These are phyloP conservation scores for Staurois parvus DNA, from an alignment of 2,797 vertebrate genomes.

Conservation along the genomic window DNA sequence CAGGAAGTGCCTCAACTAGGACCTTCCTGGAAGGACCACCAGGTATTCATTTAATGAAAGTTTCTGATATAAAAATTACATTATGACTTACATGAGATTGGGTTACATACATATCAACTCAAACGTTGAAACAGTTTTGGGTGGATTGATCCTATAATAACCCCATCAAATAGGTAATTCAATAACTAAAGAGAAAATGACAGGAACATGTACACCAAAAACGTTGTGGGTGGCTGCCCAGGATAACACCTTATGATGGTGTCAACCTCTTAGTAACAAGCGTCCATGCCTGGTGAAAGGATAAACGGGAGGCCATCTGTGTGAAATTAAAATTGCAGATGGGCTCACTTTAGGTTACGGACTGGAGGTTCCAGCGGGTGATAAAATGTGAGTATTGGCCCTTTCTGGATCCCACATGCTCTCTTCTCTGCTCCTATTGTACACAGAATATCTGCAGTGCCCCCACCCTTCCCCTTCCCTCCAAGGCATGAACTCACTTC, in stretches of 20 bases:
- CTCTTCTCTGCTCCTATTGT: slow-evolving; percentile 21
- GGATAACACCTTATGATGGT: neutral
- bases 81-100: too few species aligned
- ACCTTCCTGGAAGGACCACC: too few species aligned
- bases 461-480: slow-evolving; percentile 30
- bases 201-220: too few species aligned
- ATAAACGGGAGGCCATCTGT: neutral
- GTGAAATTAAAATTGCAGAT: slow-evolving; percentile 31
- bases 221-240: too few species aligned
- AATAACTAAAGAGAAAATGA: too few species aligned
- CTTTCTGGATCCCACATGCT: neutral
- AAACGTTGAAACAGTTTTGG: too few species aligned
- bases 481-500: slow-evolving; percentile 13
- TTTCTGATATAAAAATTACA: too few species aligned
- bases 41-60: too few species aligned
- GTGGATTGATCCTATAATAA: too few species aligned
- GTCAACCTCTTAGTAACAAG: neutral
- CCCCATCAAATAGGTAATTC: too few species aligned
- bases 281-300: neutral
- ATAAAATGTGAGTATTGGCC: slow-evolving; percentile 2
- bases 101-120: too few species aligned
- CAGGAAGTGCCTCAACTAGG: too few species aligned
- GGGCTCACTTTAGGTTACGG: neutral
- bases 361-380: slow-evolving; percentile 1
- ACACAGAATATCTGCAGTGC: slow-evolving; percentile 21